Conservation (phyloP, 1,140 invertebrate species). For the Drosophila bipectinata region DNA sequence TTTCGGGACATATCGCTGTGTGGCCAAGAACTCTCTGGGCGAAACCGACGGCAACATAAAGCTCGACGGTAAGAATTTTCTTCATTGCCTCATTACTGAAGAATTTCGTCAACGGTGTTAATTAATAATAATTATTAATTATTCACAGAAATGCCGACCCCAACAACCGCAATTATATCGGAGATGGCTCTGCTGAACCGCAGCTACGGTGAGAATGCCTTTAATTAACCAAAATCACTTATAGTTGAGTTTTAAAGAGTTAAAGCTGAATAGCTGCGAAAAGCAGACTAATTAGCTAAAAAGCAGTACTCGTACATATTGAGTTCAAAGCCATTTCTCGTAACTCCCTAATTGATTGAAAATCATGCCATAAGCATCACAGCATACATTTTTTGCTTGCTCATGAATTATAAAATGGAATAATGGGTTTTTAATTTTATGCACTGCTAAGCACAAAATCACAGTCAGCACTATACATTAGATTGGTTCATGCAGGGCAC, state of each 20-base stretch:
- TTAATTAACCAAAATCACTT: neutral
- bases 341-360: constrained; percentile 51
- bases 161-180: constrained; percentile 87
- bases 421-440: constrained; percentile 60
- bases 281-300: constrained; percentile 3
- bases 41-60: constrained; percentile 96
- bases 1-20: constrained; percentile 95
- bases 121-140: constrained; percentile 6
- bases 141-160: constrained; percentile 88
- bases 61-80: constrained; percentile 90
- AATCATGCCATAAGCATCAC: constrained; percentile 30
- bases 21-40: constrained; percentile 96
- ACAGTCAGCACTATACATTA: constrained; percentile 47
- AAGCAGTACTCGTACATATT: constrained; percentile 17
- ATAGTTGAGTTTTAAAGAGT: neutral
- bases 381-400: constrained; percentile 32
- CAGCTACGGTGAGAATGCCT: constrained; percentile 70
- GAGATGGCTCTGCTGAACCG: constrained; percentile 78
- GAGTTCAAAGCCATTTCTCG: constrained; percentile 45
- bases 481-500: constrained; percentile 19
- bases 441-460: constrained; percentile 69
- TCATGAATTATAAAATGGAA: constrained; percentile 39
- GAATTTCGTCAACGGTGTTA: neutral
- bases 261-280: constrained; percentile 8
- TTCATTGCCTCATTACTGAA: too few relatives aligned